phyloP scores from a whole-genome alignment of 2,113 vertebrate genomes.

The Ammodytes dubius region DNA sequence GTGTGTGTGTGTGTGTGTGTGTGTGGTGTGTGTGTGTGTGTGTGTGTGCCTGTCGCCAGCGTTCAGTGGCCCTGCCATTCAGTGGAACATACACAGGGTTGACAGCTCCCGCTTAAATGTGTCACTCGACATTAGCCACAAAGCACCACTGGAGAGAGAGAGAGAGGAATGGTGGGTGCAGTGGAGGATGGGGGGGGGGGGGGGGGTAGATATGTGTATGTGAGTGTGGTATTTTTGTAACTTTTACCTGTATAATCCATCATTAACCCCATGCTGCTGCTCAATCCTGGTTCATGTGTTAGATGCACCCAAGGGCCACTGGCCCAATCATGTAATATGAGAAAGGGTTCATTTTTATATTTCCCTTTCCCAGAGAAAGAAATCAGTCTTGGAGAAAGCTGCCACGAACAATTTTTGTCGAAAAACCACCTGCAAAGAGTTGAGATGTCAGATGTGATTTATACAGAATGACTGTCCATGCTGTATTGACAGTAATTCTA shows the following conservation, averaged over 20 bases:
- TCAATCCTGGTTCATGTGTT: background rate
- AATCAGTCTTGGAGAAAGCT: background rate
- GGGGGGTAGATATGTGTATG: slow-evolving; percentile 3
- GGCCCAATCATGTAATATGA: slow-evolving; percentile 18
- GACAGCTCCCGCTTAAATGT: slow-evolving; percentile 83
- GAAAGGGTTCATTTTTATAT: slow-evolving; percentile 3
- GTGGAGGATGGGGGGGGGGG: slow-evolving; percentile 4
- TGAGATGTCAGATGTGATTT: slow-evolving; percentile 21
- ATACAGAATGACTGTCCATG: background rate
- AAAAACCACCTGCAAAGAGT: slow-evolving; percentile 17
- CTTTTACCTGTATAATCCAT: slow-evolving; percentile 18
- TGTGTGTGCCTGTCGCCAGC: slow-evolving; percentile 52
- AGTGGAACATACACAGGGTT: slow-evolving; percentile 71
- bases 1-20: slow-evolving; percentile 45
- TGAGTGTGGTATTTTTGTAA: background rate
- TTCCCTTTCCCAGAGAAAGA: background rate
- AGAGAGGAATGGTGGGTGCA: slow-evolving; percentile 10
- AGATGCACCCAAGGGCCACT: background rate
- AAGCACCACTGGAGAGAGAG: slow-evolving; percentile 56
- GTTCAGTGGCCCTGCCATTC: slow-evolving; percentile 78
- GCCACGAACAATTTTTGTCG: background rate
- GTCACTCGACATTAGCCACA: slow-evolving; percentile 83
- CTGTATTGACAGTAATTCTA: slow-evolving; percentile 19
- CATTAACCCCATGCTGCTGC: slow-evolving; percentile 14
- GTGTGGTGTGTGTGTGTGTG: slow-evolving; percentile 36